Base-by-base conservation (phyloP, 2,888 invertebrate species). In the Pelosia muscerda region DNA sequence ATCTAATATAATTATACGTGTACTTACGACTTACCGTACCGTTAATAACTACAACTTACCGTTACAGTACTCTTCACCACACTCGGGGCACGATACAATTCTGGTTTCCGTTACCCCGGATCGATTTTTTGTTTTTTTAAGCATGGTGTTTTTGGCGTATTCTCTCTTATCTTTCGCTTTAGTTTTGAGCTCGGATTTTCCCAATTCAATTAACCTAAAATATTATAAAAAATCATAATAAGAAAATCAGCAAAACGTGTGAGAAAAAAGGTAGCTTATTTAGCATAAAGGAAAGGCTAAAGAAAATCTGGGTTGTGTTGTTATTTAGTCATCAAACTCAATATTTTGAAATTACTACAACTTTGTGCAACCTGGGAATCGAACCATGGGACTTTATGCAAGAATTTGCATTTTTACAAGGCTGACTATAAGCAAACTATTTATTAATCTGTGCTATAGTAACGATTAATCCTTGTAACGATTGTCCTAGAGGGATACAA, bases 31-130 rank as follows among this genome's bases (percentile, higher is more conserved):
- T 42, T 13, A 62, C 49, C 19, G 55, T 42, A 25, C 58, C 58
- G 34, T 31, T 55, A 55, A 59, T 59, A 26, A 34, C n/a, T 62
- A 60, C 13, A 54, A 82, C 84, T 78, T 79, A 96, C 97, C 97
- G 86, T 96, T 96, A 89, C 98, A 98, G 92, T 97, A 97, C 90
- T 98, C 98, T 88, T 98, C 98, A 9, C 97, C 97, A 82, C 98
- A 98, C 85, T 98, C 97, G 0, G 94, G 88, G 87, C 98, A 98
- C 65, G 97, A 96, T 65, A 97, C 95, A 42, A 97, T 96, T 78
- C 97, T 95, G 26, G 97, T 97, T 88, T 98, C 98, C 34, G 97
- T 96, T 69, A 98, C 97, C 19, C 98, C 98, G 0, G 97, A 96
- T 74, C 97, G 97, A 85, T 97, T 98, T 90, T 98, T 98, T n/a